These are phyloP conservation scores for Stigmatopora nigra DNA, from an alignment of 2,113 vertebrate genomes.

Conservation along the genomic window DNA sequence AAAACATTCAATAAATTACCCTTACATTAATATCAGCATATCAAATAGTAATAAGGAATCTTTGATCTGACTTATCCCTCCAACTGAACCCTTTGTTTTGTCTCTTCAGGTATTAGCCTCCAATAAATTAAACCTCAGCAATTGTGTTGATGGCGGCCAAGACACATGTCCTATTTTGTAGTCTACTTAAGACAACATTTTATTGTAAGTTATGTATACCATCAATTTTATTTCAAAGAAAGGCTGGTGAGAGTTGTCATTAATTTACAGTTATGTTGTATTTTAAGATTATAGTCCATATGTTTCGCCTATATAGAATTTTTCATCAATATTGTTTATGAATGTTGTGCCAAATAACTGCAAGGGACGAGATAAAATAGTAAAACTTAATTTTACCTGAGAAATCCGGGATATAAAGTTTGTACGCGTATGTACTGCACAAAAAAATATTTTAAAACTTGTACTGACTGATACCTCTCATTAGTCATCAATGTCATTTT, in stretches of 20 bases:
- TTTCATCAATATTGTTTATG: slow-evolving; percentile 10
- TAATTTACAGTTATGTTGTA: background rate
- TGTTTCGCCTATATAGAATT: slow-evolving; percentile 14
- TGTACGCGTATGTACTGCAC: background rate
- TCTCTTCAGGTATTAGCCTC: slow-evolving; percentile 59
- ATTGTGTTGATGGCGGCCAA: slow-evolving; percentile 10
- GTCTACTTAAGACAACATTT: slow-evolving; percentile 24
- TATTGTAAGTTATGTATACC: slow-evolving; percentile 9
- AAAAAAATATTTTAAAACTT: background rate
- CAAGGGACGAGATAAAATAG: slow-evolving; percentile 17
- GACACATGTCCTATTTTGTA: slow-evolving; percentile 37
- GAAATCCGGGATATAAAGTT: background rate
- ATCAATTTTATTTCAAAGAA: background rate
- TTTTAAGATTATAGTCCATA: slow-evolving; percentile 5
- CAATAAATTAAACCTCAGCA: slow-evolving; percentile 8
- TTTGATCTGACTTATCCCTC: background rate
- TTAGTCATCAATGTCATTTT: background rate
- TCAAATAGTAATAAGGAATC: background rate
- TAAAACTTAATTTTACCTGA: background rate
- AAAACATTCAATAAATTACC: too few relatives aligned
- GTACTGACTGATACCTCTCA: slow-evolving; percentile 11
- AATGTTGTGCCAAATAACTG: slow-evolving; percentile 52
- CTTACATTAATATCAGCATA: background rate
- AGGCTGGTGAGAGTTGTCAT: background rate
- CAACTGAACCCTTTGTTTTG: background rate